Evolutionary conservation across 2,797 vertebrate species (phyloP), one percentile per base, ranked within the genome.

Genomic region (Sebastes cheni): DNA sequence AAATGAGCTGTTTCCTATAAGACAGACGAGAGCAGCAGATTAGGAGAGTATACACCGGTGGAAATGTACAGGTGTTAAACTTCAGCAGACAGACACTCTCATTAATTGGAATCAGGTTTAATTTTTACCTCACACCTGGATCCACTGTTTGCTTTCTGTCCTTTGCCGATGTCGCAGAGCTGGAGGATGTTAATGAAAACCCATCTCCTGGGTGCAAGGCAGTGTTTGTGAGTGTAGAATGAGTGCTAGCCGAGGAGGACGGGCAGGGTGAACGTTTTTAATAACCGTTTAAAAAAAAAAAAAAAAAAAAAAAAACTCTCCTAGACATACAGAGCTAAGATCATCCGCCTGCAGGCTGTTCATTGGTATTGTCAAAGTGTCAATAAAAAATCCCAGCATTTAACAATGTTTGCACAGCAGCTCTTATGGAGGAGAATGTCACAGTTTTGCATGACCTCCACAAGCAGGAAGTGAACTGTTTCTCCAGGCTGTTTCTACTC

Each of bases 11-110:
- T 69, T 82, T 62, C 50, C 78, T 32, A 13, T 84, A 55, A 85
- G 77, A 76, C 85, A 80, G 74, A 84, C 76, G 60, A 12, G 22
- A 67, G 39, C 79, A 83, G 69, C 79, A 86, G 86, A 89, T 91
- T 75, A 80, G 58, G 61, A 70, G 70, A 50, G 7, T 62, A 46
- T 67, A 75, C 79, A 68, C 67, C 29, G 39, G 83, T 85, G 77
- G 79, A 81, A 86, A 90, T 85, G 23, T 86, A 68, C 78, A 83
- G 79, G 85, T 91, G 88, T 91, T 88, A 85, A 90, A 91, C 71
- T 67, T 83, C 75, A 79, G 77, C 82, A 84, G 75, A 76, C 82
- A 81, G 83, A 68, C 64, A 66, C 80, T 87, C 79, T 76, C 67
- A 81, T 87, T 94, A 84, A 88, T 88, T 94, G 86, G 81, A 87